Base-by-base conservation (phyloP, 2,888 invertebrate genomes). In the Idaea straminata region DNA sequence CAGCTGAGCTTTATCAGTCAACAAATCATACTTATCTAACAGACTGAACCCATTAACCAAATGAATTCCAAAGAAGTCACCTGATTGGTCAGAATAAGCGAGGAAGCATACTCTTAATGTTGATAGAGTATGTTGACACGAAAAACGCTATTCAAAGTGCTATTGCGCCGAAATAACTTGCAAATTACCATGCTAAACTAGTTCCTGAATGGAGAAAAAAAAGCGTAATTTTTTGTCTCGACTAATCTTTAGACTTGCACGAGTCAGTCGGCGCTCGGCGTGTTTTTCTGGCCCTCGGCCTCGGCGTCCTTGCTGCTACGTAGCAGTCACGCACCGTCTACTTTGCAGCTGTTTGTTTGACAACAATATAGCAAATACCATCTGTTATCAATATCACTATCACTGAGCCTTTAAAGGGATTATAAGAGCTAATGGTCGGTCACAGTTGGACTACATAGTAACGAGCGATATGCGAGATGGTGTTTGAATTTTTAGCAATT, bases 341-440 rank as follows among this genome's bases (percentile, higher is more conserved):
- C 76, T 75, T 47, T 66, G 79, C 84, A 85, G 84, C 83, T 83
- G 85, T 85, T 87, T 86, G 87, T 88, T 88, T 88, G 82, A 87
- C 85, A 88, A 88, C 87, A 88, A 88, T 84, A 82, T 76, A 74
- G 66, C 74, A 77, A 80, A 80, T 74, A 72, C 69, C 71, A 74
- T 74, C 74, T 76, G 76, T 78, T 78, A 47, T 47, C 36, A 25
- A 25, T 36, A 77, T 77, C 77, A 76, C 66, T 77, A 72, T 71
- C 69, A 64, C 66, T 64, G 67, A 66, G 64, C 68, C 62, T 69
- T 62, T 69, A 66, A 25, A 3, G 25, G 25, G 25, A 25, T 25
- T 25, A 25, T 25, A 25, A 3, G 25, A 25, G 25, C 25, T 25
- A 25, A 25, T 25, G 25, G 25, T 25, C 25, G 25, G 25, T 25